Evolutionary conservation across 2,113 vertebrate genomes (phyloP).

Genomic region (Equus przewalskii): DNA sequence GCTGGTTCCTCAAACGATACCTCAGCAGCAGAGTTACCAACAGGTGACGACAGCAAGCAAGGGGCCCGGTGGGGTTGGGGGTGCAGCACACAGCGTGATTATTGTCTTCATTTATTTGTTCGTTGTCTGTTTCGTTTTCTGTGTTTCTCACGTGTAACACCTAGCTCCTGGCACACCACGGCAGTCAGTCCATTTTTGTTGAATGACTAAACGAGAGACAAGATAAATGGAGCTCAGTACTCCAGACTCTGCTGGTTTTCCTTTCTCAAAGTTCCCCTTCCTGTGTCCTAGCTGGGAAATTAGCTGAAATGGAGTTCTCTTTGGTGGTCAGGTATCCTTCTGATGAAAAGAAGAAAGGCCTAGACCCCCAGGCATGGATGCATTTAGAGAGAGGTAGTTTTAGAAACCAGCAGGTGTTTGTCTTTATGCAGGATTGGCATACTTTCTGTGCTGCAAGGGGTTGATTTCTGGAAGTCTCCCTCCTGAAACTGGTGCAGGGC

Average conservation of each 20-base stretch:
- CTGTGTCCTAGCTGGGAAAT: background rate
- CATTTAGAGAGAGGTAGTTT: slow-evolving; percentile 21
- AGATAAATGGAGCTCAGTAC: background rate
- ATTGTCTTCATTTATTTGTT: background rate
- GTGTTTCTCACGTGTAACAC: background rate
- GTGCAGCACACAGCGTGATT: accelerated
- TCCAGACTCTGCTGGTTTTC: background rate
- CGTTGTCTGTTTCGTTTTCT: background rate
- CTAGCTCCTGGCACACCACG: accelerated
- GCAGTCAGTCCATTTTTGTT: background rate
- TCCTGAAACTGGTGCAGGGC: background rate
- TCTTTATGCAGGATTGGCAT: background rate
- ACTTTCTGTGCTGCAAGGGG: background rate
- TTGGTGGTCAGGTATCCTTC: slow-evolving; percentile 18
- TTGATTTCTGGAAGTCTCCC: background rate
- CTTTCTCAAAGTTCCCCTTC: background rate
- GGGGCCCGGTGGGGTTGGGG: background rate
- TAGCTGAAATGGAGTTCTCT: slow-evolving; percentile 18
- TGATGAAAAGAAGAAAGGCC: slow-evolving; percentile 41
- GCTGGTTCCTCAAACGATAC: slow-evolving; percentile 95
- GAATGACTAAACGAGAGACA: background rate
- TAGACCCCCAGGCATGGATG: background rate
- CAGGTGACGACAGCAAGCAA: slow-evolving; percentile 88
- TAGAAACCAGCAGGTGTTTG: background rate
- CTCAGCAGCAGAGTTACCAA: slow-evolving; percentile 98